Conservation (phyloP, 1,140 invertebrate species). For the Physella acuta region DNA sequence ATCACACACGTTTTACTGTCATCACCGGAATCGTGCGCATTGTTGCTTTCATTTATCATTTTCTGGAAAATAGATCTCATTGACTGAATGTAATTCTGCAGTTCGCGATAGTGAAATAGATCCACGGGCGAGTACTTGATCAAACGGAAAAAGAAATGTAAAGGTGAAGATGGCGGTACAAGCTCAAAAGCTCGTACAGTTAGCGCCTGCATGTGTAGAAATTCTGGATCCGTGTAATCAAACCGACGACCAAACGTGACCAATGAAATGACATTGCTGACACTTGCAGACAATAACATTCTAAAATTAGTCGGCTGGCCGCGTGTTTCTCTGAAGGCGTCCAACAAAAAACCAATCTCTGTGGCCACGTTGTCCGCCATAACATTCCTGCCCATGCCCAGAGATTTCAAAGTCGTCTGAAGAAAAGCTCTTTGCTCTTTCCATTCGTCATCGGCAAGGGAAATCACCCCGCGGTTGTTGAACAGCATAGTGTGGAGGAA, state of each 20-base stretch:
- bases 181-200: conserved; percentile 11
- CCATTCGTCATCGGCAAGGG: not conserved
- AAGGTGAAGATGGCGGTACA: not conserved
- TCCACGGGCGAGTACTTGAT: conserved; percentile 37
- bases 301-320: not conserved
- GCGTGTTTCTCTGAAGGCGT: conserved; percentile 3
- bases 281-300: conserved; percentile 62
- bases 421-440: conserved; percentile 68
- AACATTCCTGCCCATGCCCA: conserved; percentile 73
- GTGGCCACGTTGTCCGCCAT: conserved; percentile 71
- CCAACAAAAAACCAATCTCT: conserved; percentile 45
- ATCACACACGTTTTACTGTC: conserved; percentile 32
- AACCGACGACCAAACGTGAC: conserved; percentile 87
- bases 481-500: not conserved
- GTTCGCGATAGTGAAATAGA: conserved; percentile 20
- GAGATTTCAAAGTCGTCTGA: conserved; percentile 69
- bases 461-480: not conserved
- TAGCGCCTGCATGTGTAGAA: conserved; percentile 19
- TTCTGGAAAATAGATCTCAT: conserved; percentile 2
- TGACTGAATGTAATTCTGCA: not conserved
- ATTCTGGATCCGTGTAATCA: conserved; percentile 60
- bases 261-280: conserved; percentile 89
- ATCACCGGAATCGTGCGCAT: conserved; percentile 22
- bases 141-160: conserved; percentile 31
- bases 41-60: conserved; percentile 8